Percentiles rank a stretch among this genome's conserved stretches.
Conservation (phyloP, 2,797 vertebrate species). For the Telmatherina bonti region DNA sequence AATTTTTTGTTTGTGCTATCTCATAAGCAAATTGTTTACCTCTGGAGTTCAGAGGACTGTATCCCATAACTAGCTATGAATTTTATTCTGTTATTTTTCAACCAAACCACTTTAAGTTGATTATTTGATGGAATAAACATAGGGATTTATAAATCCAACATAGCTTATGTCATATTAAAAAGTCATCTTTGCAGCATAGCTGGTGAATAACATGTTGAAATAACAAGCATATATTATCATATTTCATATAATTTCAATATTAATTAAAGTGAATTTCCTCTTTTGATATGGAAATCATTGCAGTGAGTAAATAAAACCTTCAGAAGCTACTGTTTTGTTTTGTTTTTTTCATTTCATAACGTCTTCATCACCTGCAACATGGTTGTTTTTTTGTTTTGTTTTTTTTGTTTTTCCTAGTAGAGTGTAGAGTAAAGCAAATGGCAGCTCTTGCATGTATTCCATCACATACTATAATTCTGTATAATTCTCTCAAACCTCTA, state of each 20-base stretch:
- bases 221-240: not conserved
- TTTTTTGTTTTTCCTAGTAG: not conserved
- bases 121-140: not conserved
- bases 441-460: not conserved
- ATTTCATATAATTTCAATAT: not conserved
- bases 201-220: not conserved
- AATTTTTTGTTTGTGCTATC: not conserved
- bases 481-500: not conserved
- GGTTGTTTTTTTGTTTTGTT: constrained; percentile 15
- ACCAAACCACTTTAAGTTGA: not conserved
- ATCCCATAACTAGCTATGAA: no score
- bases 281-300: not conserved
- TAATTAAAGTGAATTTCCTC: not conserved
- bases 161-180: not conserved
- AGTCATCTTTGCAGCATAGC: not conserved
- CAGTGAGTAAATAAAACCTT: not conserved
- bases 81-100: no score
- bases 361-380: constrained; percentile 6
- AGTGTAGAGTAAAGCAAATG: not conserved
- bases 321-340: constrained; percentile 1
- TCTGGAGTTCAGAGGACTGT: not conserved
- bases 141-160: not conserved
- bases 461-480: not conserved
- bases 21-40: not conserved
- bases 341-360: constrained; percentile 9